A percentile compares a stretch with the other conserved stretches of the same genome.
These are phyloP conservation scores for Orchestia grillus DNA, from an alignment of 1,140 invertebrate species.

Conservation along the genomic window DNA sequence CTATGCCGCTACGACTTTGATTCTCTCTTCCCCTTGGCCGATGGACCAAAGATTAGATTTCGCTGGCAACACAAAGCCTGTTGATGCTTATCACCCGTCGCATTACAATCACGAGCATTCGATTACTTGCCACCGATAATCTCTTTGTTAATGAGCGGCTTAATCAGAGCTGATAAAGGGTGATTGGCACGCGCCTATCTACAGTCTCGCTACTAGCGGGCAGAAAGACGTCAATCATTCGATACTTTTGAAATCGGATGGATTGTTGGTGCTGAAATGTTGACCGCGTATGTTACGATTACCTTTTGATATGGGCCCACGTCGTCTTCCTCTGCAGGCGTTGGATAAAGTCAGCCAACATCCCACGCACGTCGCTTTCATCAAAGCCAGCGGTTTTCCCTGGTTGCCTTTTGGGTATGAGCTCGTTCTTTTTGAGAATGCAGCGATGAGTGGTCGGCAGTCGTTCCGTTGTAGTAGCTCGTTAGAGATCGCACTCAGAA, in stretches of 20 bases:
- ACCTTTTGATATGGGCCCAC: background rate
- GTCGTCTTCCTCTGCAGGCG: background rate
- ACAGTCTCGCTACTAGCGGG: background rate
- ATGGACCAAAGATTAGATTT: background rate
- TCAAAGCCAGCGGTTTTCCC: background rate
- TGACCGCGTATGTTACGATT: background rate
- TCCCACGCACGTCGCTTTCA: background rate
- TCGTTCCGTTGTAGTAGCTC: background rate
- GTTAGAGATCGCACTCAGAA: background rate
- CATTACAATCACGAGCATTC: slow-evolving; percentile 10
- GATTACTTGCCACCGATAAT: background rate
- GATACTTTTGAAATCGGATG: background rate
- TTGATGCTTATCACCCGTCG: background rate
- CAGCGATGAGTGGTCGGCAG: background rate
- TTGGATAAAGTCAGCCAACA: background rate
- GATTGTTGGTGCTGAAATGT: background rate
- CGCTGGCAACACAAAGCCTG: background rate
- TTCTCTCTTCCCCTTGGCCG: background rate
- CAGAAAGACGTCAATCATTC: background rate
- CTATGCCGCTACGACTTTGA: background rate
- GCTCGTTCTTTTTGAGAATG: background rate
- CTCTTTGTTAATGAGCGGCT: background rate
- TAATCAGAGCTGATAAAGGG: background rate
- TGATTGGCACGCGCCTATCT: background rate
- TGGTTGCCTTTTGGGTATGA: background rate